phyloP scores from a whole-genome alignment of 2,888 invertebrate species.

The Drosophila putrida region DNA sequence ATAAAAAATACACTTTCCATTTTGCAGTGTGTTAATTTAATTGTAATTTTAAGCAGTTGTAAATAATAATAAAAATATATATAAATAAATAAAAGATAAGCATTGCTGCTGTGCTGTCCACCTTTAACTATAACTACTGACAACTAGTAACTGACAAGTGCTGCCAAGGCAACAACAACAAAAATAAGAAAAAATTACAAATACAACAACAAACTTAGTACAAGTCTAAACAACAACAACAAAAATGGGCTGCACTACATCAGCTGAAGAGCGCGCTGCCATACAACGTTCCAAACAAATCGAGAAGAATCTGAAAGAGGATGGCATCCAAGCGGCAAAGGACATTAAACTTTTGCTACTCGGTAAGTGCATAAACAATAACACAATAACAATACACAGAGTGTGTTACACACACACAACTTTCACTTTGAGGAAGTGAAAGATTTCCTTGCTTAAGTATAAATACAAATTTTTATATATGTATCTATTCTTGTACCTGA shows the following conservation, averaged over 20 bases:
- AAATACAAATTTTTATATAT: constrained; percentile 2
- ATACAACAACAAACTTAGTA: constrained; percentile 10
- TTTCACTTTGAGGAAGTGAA: neutral
- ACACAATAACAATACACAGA: neutral
- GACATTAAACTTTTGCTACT: constrained; percentile 99
- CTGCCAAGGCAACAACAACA: constrained; percentile 51
- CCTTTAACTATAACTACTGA: constrained; percentile 23
- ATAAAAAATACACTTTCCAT: constrained; percentile 30
- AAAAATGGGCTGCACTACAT: constrained; percentile 99
- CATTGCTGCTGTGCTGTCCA: constrained; percentile 16
- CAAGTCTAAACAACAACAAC: constrained; percentile 61
- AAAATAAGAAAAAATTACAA: constrained; percentile 14
- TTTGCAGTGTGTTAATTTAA: constrained; percentile 48
- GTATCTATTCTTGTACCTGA: constrained; percentile 16
- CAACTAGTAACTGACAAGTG: constrained; percentile 48
- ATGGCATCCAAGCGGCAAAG: constrained; percentile 98
- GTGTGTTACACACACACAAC: neutral
- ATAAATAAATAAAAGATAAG: constrained; percentile 29
- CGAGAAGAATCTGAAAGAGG: constrained; percentile 99
- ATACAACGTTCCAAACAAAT: constrained; percentile 98
- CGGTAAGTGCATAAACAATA: constrained; percentile 88
- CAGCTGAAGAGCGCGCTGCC: constrained; percentile 99
- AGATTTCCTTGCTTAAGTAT: constrained; percentile 2
- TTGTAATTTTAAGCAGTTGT: constrained; percentile 60
- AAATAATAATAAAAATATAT: constrained; percentile 43